Base-by-base conservation (phyloP, 2,888 invertebrate species). In the Drosophila anceps region DNA sequence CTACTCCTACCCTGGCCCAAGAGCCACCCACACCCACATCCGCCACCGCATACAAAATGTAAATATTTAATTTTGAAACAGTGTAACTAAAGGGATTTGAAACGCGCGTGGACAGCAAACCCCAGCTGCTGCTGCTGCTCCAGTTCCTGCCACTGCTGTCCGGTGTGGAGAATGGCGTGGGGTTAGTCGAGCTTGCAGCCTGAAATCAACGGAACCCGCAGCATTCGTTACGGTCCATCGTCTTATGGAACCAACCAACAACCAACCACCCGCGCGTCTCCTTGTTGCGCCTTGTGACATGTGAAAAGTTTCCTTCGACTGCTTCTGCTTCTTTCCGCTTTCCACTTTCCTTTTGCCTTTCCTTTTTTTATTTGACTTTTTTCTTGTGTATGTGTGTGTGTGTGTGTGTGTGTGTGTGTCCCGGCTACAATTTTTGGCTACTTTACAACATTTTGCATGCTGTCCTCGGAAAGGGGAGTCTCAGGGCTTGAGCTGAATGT, bases 31-130 rank as follows among this genome's bases (percentile, higher is more conserved):
- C 58, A 55, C n/a, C 50, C 68, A 66, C 65, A 69, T 65, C 43
- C 57, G 59, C 57, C 68, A 65, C 76, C 70, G 51, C 70, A 74
- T 80, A 81, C 80, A 63, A 88, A 88, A 91, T 89, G 91, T 91
- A 91, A 91, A 91, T 91, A 91, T 91, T 91, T 91, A 91, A 91
- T 91, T 91, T 91, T 90, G 91, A 83, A 89, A 88, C 84, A 91
- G 87, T 91, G 91, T 88, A 90, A 85, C 91, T 83, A 90, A 91
- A 82, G 79, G 89, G 90, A 91, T 91, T 91, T 84, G 86, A 77
- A 81, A 86, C 83, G 91, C 90, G 79, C 87, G 90, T 86, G 90
- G 72, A 83, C 78, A 71, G 31, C 69, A 57, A 46, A 13, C 50
- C 41, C 27, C 39, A 27, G 54, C 33, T 41, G 4, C 18, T 39